phyloP scores from a whole-genome alignment of 2,797 vertebrate genomes.

The Alfaro cultratus region DNA sequence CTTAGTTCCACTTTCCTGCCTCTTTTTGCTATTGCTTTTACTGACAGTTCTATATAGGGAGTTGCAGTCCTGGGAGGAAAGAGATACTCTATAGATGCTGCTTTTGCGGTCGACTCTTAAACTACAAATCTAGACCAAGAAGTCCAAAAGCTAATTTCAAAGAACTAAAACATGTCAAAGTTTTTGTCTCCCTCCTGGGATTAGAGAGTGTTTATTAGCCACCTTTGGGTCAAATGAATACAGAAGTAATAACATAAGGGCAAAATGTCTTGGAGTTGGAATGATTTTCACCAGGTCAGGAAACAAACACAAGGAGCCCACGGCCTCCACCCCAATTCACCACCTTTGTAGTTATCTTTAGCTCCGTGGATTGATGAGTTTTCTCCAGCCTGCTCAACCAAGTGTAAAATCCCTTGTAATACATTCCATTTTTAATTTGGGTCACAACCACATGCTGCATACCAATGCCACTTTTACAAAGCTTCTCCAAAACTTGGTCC shows the following conservation, averaged over 20 bases:
- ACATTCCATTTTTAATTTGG: slow-evolving; percentile 70
- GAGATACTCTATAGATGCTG: background rate
- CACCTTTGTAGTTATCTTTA: slow-evolving; percentile 37
- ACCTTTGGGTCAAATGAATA: slow-evolving; percentile 10
- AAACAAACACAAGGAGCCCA: slow-evolving; percentile 25
- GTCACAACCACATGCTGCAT: slow-evolving; percentile 42
- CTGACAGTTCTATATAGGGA: background rate
- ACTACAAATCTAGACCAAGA: background rate
- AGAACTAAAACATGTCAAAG: background rate
- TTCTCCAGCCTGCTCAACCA: slow-evolving; percentile 54
- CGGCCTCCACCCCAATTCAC: slow-evolving; percentile 10
- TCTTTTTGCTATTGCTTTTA: background rate
- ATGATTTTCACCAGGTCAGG: slow-evolving; percentile 38
- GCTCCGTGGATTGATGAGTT: slow-evolving; percentile 61
- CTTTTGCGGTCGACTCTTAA: background rate
- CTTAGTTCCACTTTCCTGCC: background rate
- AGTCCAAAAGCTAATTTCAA: background rate
- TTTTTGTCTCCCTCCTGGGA: background rate
- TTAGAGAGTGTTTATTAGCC: slow-evolving; percentile 14
- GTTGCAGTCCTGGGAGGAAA: background rate
- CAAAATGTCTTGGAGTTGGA: slow-evolving; percentile 2
- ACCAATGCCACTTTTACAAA: slow-evolving; percentile 41
- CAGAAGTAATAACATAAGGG: background rate
- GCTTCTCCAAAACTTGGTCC: slow-evolving; percentile 9
- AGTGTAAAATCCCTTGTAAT: slow-evolving; percentile 68